Conservation (phyloP, 2,888 invertebrate genomes). For the Epinotia brunnichana region DNA sequence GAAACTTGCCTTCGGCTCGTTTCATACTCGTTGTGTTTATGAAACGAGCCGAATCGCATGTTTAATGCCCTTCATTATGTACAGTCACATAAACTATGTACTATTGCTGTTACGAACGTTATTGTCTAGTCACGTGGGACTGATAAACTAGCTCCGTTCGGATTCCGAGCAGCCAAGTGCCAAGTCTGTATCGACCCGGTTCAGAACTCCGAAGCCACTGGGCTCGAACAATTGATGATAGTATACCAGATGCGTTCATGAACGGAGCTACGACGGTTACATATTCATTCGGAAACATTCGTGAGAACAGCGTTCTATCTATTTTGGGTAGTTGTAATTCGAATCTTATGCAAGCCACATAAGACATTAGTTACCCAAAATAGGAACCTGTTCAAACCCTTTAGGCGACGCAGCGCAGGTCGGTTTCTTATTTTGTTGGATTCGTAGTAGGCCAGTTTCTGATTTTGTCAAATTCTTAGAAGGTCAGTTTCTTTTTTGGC, state of each 20-base stretch:
- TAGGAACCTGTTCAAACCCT: too few species aligned
- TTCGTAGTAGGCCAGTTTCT: too few species aligned
- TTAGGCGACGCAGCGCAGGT: too few species aligned
- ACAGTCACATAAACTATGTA: too few species aligned
- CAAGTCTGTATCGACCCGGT: conserved; percentile 13
- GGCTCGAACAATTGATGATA: conserved; percentile 23
- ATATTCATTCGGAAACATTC: neutral
- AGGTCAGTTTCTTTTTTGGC: too few species aligned
- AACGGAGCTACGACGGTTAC: neutral
- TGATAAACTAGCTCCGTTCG: neutral
- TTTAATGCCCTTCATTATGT: too few species aligned
- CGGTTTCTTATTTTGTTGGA: too few species aligned
- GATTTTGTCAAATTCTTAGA: too few species aligned
- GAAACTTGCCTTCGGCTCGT: too few species aligned
- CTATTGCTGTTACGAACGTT: too few species aligned
- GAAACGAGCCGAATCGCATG: too few species aligned
- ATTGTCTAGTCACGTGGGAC: neutral
- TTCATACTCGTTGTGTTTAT: too few species aligned
- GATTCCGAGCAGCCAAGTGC: neutral
- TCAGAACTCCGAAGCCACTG: conserved; percentile 4
- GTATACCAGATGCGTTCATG: conserved; percentile 16
- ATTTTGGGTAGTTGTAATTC: neutral
- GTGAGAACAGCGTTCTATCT: neutral
- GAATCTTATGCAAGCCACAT: neutral
- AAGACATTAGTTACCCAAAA: neutral